Conservation (phyloP, 2,797 vertebrate genomes). For the Xiphophorus birchmanni region DNA sequence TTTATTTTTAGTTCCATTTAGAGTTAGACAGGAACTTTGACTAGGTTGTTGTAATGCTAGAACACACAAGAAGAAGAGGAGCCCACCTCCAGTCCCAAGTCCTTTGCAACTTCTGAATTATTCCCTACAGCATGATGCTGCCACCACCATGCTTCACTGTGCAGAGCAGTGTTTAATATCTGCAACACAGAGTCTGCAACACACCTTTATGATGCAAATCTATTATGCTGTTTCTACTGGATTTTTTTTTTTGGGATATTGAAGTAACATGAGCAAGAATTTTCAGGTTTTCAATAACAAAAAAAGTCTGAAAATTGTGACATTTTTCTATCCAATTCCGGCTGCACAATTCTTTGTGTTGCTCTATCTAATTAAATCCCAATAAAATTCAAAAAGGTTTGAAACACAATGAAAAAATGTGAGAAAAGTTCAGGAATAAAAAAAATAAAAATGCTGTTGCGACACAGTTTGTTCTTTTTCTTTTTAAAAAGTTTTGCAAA, state of each 20-base stretch:
- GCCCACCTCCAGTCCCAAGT: background rate
- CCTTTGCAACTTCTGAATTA: background rate
- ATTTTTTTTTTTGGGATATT: background rate
- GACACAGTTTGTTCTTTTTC: background rate
- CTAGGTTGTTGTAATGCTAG: background rate
- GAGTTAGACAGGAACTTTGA: background rate
- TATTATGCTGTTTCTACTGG: background rate
- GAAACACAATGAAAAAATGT: background rate
- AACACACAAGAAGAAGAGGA: background rate
- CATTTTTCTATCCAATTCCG: background rate
- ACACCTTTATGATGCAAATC: background rate
- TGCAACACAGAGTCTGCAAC: background rate
- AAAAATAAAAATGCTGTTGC: background rate
- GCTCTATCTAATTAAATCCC: background rate
- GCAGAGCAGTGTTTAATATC: background rate
- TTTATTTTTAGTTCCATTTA: background rate
- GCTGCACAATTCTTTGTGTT: background rate
- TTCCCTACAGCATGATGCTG: background rate
- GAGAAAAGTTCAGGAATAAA: background rate
- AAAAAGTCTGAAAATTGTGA: background rate
- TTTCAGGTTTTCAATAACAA: background rate
- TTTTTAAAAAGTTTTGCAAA: background rate
- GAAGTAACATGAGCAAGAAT: background rate
- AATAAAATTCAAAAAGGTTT: background rate
- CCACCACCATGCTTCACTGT: background rate